Evolutionary conservation across 2,888 invertebrate genomes (phyloP).

Genomic region (Helicoverpa assulta): DNA sequence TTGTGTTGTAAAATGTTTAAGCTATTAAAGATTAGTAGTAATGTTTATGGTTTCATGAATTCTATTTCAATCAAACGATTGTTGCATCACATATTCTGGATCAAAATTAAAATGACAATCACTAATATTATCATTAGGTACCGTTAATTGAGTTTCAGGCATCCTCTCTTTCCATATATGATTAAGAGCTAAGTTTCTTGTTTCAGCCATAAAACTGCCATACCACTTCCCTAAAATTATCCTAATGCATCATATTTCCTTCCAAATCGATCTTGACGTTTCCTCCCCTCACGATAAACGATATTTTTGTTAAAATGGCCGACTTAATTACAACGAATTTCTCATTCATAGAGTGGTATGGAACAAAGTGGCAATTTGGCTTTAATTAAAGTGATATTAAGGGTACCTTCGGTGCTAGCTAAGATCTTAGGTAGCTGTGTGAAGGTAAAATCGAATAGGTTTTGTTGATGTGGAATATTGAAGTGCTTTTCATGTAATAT

Average conservation of each 20-base stretch:
- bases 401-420: slow-evolving; percentile 18
- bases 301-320: slow-evolving; percentile 38
- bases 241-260: background rate
- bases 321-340: slow-evolving; percentile 51
- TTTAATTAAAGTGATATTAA: slow-evolving; percentile 55
- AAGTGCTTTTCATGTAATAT: background rate
- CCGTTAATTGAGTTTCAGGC: too few species aligned
- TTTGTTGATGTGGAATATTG: background rate
- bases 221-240: background rate
- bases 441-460: slow-evolving; percentile 2
- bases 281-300: slow-evolving; percentile 18
- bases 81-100: background rate
- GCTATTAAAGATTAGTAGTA: background rate
- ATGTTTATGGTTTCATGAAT: slow-evolving; percentile 1
- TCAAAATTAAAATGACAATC: too few species aligned
- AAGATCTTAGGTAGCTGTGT: slow-evolving; percentile 9
- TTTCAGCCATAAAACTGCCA: too few species aligned
- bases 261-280: slow-evolving; percentile 11
- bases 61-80: background rate
- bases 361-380: slow-evolving; percentile 61
- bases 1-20: slow-evolving; percentile 30
- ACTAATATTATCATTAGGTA: too few species aligned
- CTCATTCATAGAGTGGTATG: slow-evolving; percentile 46
- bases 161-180: too few species aligned
- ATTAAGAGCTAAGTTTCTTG: too few species aligned